Percentiles rank a stretch among this genome's conserved stretches.
Evolutionary conservation across 2,113 vertebrate species (phyloP).

Genomic region (Coracopsis vasa): DNA sequence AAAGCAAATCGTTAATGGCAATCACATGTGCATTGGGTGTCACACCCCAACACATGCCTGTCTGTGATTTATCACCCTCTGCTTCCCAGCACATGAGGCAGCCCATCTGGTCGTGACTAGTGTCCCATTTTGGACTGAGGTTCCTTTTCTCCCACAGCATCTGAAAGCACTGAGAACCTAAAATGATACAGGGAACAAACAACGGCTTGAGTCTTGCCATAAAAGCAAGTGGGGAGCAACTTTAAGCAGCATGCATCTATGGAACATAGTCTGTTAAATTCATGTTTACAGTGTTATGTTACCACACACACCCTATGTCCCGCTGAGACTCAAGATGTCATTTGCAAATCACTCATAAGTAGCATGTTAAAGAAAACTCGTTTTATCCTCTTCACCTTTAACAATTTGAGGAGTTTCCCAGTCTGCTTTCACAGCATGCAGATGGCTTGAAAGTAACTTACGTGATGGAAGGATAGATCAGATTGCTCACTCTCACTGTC

Average conservation of each 20-base stretch:
- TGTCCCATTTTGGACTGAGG: not conserved
- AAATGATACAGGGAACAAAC: not conserved
- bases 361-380: not conserved
- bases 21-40: not conserved
- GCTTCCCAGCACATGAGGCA: not conserved
- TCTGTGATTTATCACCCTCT: conserved; percentile 14
- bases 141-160: not conserved
- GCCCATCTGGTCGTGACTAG: conserved; percentile 23
- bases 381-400: not conserved
- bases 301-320: not conserved
- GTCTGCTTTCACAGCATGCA: not conserved
- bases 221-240: not conserved
- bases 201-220: not conserved
- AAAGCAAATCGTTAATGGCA: not conserved
- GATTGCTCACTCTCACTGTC: not conserved
- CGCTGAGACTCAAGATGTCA: not conserved
- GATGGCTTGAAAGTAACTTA: not conserved
- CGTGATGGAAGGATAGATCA: not conserved
- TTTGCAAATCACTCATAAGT: not conserved
- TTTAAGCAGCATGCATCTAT: not conserved
- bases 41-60: not conserved
- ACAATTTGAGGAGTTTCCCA: not conserved
- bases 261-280: not conserved
- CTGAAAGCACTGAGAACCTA: not conserved
- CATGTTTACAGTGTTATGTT: not conserved